Percentiles rank a stretch among this genome's conserved stretches.
Evolutionary conservation across 2,888 invertebrate species (phyloP).

Genomic region (Drosophila setosimentum): DNA sequence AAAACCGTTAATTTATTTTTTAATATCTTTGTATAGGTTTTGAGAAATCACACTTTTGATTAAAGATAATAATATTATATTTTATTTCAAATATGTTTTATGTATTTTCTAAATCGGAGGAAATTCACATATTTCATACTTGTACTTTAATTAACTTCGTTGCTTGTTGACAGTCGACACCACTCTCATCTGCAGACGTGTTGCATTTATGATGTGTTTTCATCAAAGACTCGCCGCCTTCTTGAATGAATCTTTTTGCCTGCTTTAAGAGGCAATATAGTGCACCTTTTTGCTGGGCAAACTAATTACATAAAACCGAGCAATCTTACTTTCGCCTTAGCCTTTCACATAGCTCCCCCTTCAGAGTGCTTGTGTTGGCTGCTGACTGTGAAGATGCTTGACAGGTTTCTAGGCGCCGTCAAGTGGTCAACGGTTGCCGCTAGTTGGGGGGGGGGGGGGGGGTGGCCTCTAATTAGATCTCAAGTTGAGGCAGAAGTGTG

Average conservation of each 20-base stretch:
- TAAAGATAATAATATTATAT: not conserved
- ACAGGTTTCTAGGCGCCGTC: slow-evolving; percentile 48
- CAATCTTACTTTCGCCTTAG: slow-evolving; percentile 11
- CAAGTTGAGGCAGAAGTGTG: slow-evolving; percentile 42
- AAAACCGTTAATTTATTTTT: not conserved
- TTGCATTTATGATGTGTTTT: not conserved
- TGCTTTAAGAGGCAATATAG: slow-evolving; percentile 20
- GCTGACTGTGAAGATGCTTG: slow-evolving; percentile 41
- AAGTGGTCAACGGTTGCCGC: slow-evolving; percentile 40
- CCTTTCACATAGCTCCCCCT: not conserved
- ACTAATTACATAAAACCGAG: slow-evolving; percentile 67
- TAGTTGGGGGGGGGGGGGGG: slow-evolving; percentile 30
- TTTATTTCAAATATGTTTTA: not conserved
- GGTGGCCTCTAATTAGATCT: slow-evolving; percentile 71
- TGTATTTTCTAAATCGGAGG: not conserved
- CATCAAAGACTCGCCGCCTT: not conserved
- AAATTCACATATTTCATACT: not conserved
- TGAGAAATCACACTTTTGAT: not conserved
- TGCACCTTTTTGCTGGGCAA: slow-evolving; percentile 24
- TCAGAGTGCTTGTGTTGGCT: not conserved
- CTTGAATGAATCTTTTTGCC: not conserved
- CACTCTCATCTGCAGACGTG: not conserved
- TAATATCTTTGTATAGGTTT: not conserved
- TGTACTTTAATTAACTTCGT: not conserved
- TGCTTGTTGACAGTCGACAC: not conserved